Percentiles rank a stretch among this genome's conserved stretches.
Conservation (phyloP, 2,888 invertebrate genomes). For the Sepioteuthis lessoniana region DNA sequence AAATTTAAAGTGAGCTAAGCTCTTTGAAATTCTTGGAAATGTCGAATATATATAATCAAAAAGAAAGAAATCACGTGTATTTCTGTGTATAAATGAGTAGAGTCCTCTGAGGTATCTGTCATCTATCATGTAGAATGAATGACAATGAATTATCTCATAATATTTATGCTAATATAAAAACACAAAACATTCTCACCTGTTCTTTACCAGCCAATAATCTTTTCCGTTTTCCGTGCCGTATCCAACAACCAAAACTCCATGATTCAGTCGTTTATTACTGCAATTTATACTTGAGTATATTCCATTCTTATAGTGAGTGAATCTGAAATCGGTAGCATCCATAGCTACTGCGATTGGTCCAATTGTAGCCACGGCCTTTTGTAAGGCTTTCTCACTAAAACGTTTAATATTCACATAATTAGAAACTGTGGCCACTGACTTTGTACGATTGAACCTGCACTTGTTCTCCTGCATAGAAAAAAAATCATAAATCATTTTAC, state of each 20-base stretch:
- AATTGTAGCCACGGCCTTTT: constrained; percentile 57
- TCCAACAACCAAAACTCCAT: constrained; percentile 61
- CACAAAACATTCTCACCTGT: constrained; percentile 57
- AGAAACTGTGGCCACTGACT: constrained; percentile 59
- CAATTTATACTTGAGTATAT: constrained; percentile 58
- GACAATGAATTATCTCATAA: no score
- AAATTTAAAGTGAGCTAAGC: no score
- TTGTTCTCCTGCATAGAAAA: constrained; percentile 66
- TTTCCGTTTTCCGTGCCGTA: constrained; percentile 59
- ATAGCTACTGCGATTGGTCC: constrained; percentile 87
- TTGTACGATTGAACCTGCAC: constrained; percentile 57
- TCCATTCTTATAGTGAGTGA: constrained; percentile 58
- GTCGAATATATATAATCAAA: no score
- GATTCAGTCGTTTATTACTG: constrained; percentile 57
- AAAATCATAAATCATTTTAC: neutral
- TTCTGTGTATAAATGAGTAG: no score
- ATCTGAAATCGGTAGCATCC: constrained; percentile 84
- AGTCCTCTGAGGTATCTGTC: no score
- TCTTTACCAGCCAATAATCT: constrained; percentile 68
- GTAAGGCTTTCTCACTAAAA: constrained; percentile 52
- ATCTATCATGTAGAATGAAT: no score
- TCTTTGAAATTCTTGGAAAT: no score
- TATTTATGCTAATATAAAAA: no score
- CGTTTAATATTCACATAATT: constrained; percentile 58
- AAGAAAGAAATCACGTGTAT: no score